Evolutionary conservation across 1,140 invertebrate genomes (phyloP).

Genomic region (Cydia strobilella): DNA sequence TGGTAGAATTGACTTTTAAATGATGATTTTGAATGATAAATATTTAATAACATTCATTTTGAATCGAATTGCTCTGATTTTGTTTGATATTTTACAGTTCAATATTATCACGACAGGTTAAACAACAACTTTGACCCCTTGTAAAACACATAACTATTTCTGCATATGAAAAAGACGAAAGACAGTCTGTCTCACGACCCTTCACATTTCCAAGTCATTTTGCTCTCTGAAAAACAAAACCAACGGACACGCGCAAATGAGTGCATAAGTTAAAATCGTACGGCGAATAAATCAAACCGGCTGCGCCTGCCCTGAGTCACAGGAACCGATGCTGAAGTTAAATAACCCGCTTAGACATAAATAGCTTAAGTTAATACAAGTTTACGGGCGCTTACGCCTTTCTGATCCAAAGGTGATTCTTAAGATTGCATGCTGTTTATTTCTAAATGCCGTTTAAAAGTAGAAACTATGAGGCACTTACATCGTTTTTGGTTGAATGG

Average conservation of each 20-base stretch:
- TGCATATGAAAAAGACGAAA: background rate
- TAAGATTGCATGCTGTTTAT: background rate
- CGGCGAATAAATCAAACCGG: conserved; percentile 29
- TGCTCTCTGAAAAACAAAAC: conserved; percentile 10
- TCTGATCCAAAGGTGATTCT: background rate
- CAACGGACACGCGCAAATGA: conserved; percentile 29
- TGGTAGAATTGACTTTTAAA: too few relatives aligned
- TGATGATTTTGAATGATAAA: too few relatives aligned
- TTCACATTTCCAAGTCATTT: background rate
- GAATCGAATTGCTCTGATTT: too few relatives aligned
- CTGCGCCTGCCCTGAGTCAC: conserved; percentile 13
- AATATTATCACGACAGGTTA: too few relatives aligned
- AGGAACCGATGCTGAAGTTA: background rate
- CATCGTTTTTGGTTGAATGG: background rate
- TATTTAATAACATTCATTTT: too few relatives aligned
- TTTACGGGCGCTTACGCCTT: background rate
- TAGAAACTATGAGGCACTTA: background rate
- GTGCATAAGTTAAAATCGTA: conserved; percentile 32
- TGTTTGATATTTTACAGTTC: too few relatives aligned
- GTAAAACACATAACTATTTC: too few relatives aligned
- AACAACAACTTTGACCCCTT: too few relatives aligned
- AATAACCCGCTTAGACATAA: background rate
- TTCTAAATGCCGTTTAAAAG: background rate
- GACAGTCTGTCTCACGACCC: background rate
- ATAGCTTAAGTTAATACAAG: background rate